phyloP scores from a whole-genome alignment of 2,797 vertebrate species.

The Brotula barbata region DNA sequence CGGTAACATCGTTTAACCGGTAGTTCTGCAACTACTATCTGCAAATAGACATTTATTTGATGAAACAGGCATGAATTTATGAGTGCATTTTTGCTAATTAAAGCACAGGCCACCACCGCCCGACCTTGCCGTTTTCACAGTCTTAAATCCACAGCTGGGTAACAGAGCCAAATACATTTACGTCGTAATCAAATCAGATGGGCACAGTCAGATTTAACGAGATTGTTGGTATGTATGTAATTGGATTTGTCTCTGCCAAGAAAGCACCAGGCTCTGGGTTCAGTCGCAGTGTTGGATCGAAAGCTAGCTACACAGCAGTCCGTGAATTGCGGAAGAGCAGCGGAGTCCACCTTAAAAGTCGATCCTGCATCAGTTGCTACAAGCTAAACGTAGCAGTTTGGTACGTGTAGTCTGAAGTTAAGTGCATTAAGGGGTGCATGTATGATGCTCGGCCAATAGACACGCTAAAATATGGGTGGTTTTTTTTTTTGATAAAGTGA shows the following conservation, averaged over 20 bases:
- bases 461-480: neutral
- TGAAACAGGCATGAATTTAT: constrained; percentile 4
- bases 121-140: constrained; percentile 70
- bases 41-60: neutral
- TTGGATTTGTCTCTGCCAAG: constrained; percentile 66
- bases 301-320: constrained; percentile 63
- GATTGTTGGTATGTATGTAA: constrained; percentile 70
- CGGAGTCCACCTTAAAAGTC: constrained; percentile 37
- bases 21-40: neutral
- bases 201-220: constrained; percentile 64
- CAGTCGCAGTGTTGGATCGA: constrained; percentile 34
- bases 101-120: constrained; percentile 64
- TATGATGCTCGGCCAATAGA: rapidly evolving
- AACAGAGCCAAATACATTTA: constrained; percentile 23
- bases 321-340: constrained; percentile 74
- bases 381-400: neutral
- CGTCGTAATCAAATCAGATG: constrained; percentile 62
- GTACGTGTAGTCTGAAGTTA: too few relatives aligned
- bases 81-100: constrained; percentile 36
- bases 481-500: neutral
- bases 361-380: constrained; percentile 25
- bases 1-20: neutral
- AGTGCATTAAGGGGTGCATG: too few relatives aligned
- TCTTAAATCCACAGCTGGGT: constrained; percentile 6
- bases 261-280: constrained; percentile 32